Conservation (phyloP, 2,113 vertebrate species). For the Solenodon paradoxus region DNA sequence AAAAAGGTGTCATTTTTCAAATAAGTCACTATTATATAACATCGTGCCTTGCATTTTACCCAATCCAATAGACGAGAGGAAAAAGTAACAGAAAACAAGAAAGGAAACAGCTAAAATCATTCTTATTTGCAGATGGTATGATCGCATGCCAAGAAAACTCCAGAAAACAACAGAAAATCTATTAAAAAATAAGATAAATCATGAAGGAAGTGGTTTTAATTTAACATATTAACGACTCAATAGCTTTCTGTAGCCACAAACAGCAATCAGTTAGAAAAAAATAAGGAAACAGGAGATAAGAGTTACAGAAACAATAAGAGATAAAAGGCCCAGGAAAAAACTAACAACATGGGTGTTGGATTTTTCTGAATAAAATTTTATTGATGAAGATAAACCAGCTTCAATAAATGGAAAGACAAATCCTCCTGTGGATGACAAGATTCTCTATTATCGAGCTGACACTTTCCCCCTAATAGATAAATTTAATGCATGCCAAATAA, state of each 20-base stretch:
- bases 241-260: constrained; percentile 1
- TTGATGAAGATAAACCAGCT: background rate
- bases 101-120: background rate
- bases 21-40: background rate
- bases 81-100: background rate
- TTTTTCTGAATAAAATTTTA: background rate
- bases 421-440: background rate
- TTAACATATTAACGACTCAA: background rate
- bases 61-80: background rate
- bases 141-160: background rate
- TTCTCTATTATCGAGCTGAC: background rate
- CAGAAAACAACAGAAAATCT: background rate
- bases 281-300: background rate
- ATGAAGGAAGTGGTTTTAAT: background rate
- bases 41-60: background rate
- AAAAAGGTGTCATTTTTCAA: background rate
- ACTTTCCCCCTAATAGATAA: background rate
- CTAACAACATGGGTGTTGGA: background rate
- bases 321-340: background rate
- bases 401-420: background rate
- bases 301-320: background rate
- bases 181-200: background rate
- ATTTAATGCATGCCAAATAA: background rate
- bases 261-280: background rate
- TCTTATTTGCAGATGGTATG: background rate